Evolutionary conservation across 2,888 invertebrate genomes (phyloP), one percentile per base, ranked within the genome.

Genomic region (Pterostichus niger): DNA sequence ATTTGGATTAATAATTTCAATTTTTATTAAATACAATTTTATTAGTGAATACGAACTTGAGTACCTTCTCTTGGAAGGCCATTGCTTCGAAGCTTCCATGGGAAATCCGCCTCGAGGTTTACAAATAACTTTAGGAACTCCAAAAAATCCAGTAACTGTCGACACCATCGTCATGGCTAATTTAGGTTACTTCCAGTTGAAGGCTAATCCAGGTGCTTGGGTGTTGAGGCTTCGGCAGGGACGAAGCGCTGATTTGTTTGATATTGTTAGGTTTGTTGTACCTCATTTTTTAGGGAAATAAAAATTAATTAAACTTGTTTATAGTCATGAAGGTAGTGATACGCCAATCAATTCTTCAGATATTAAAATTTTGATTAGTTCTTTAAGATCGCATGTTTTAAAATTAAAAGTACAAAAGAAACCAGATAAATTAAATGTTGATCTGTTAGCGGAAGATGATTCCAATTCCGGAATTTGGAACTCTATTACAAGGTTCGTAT

Each of bases 81-180:
- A 99, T 90, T 99, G 99, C 88, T 98, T 98, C 91, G 99, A 99
- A 90, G 93, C 95, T 4, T 92, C 94, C 0, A 93, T 95, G 56
- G 98, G 98, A 78, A 97, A 98, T 86, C 99, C 99, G 0, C 99
- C 99, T 0, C 92, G 99, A 85, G 99, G 99, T 0, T 92, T 99
- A n/a, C 99, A 99, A 91, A 95, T 99, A 84, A 96, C 96, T 3
- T 91, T 99, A 73, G 98, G 98, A 61, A 96, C 97, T 0, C 93
- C 95, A 84, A 92, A 92, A n/a, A 91, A 93, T 83, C 95, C 96
- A 0, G 93, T 95, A 6, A 92, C 94, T 85, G 96, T 97, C 86
- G 99, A 99, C 90, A 99, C 99, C 15, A 99, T 99, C 86, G 99
- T 99, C n/a, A 99, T 99, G 99, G 99, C 99, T 6, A 99, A 99